Evolutionary conservation across 2,113 vertebrate species (phyloP).

Genomic region (Alexandromys fortis): DNA sequence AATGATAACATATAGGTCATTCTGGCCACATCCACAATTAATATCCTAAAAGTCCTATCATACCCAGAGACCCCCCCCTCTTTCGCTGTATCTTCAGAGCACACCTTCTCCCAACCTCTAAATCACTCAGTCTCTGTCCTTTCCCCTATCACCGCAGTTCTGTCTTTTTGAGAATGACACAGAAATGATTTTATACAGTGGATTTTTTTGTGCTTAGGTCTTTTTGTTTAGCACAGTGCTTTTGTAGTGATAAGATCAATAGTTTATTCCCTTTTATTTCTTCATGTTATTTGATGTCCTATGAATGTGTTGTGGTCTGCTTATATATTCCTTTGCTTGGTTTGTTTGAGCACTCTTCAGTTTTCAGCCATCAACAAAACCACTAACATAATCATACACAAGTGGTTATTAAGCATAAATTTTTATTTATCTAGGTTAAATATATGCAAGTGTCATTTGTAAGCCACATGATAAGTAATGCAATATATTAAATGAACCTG

Average conservation of each 20-base stretch:
- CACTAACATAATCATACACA: not conserved
- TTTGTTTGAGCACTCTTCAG: not conserved
- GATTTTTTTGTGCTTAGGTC: not conserved
- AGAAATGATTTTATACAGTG: not conserved
- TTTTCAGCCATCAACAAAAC: not conserved
- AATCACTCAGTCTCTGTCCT: not conserved
- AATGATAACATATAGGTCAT: not conserved
- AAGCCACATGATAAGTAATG: not conserved
- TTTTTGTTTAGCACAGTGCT: not conserved
- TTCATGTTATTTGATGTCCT: not conserved
- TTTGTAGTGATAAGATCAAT: not conserved
- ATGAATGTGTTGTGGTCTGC: not conserved
- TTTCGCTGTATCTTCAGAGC: not conserved
- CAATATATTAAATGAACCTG: constrained; percentile 6
- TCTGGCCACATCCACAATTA: not conserved
- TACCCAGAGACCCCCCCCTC: not conserved
- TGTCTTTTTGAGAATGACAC: not conserved
- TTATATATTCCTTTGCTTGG: not conserved
- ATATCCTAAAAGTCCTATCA: not conserved
- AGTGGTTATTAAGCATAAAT: not conserved
- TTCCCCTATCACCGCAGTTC: not conserved
- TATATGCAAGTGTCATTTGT: not conserved
- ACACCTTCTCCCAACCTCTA: too few relatives aligned
- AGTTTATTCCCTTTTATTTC: not conserved
- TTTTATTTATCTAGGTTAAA: constrained; percentile 34